Base-by-base conservation (phyloP, 64 coral and sea anemone genomes). In the Porites lutea region DNA sequence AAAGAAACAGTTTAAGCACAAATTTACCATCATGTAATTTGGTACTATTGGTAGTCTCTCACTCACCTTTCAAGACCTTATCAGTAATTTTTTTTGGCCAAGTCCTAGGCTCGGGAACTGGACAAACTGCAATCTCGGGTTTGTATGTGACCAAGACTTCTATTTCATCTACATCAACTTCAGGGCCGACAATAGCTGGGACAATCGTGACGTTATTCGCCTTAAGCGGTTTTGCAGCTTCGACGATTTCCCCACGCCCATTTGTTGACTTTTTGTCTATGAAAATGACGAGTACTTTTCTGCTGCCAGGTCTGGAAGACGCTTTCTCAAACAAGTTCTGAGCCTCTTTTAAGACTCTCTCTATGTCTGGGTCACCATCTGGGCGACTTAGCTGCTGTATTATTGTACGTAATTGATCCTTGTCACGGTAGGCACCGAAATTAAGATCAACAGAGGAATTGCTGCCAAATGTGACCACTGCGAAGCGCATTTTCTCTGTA, bases 121-220 rank as follows among this genome's bases (percentile, higher is more conserved):
- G 15, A 69, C 81, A 84, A 8, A 21, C 12, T 48, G 81, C 81
- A 10, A 84, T 84, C 2, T 79, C 27, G 4, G 47, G 20, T 23
- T 71, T 93, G 15, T 93, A 64, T 12, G 72, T 20, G 13, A 49
- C 15, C 54, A 93, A 21, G 52, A 87, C 59, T 12, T 87, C 91
- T 48, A 63, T 61, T 53, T 93, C 91, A 65, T 67, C 81, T 5
- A 79, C 22, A 49, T 93, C 61, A 9, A 78, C 82, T 43, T 93
- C 60, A 46, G 83, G 37, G 37, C 91, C 91, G 70, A 93, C 75
- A 20, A 47, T 49, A 78, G 85, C 91, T 14, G 91, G 82, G 18
- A 93, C 60, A 69, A 93, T 75, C 22, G 59, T 77, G 14, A 93
- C 37, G 22, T 65, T 85, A 19, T 91, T 65, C 7, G 83, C 72